Evolutionary conservation across 2,113 vertebrate species (phyloP), one percentile per base, ranked within the genome.

Genomic region (Zapornia atra): DNA sequence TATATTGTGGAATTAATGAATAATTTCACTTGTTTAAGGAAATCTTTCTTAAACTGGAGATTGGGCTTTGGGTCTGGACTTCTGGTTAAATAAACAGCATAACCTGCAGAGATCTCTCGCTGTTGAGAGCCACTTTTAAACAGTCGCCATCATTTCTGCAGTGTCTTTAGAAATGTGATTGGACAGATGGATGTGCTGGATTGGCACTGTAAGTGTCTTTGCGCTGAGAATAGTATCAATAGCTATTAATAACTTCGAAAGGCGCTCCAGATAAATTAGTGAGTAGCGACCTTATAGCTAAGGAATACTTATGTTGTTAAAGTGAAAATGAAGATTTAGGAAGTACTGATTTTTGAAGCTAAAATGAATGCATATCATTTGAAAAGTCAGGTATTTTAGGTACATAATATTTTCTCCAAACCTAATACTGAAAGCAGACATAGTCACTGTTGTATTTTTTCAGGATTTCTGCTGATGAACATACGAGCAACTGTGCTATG

Each of bases 161-260:
- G 70, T 80, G 95, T 85, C 96, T 95, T 95, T 88, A 93, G 95
- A 85, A 89, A 81, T 89, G 85, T 93, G 82, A 93, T 92, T 92
- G 94, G 95, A 90, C 96, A 97, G 97, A 97, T 96, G 92, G 95
- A 84, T 96, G 92, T 95, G 88, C 95, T 96, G 96, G 96, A 96
- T 97, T 97, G 96, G 86, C 94, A 79, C 93, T 95, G 85, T 97
- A 97, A 98, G 95, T 98, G 96, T 92, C 95, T 97, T 97, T 97
- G 93, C 25, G 16, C 97, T 94, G 78, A 97, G 94, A 97, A 97
- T 97, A 98, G 97, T 97, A 97, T 81, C 77, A 89, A 91, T 96
- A 91, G 95, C 97, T 97, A 98, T 97, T 97, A 98, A 97, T 98
- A 97, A 92, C 97, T 93, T 70, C 1, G 57, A 95, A 96, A 97